Evolutionary conservation across 2,888 invertebrate genomes (phyloP).

Genomic region (Furcula furcula): DNA sequence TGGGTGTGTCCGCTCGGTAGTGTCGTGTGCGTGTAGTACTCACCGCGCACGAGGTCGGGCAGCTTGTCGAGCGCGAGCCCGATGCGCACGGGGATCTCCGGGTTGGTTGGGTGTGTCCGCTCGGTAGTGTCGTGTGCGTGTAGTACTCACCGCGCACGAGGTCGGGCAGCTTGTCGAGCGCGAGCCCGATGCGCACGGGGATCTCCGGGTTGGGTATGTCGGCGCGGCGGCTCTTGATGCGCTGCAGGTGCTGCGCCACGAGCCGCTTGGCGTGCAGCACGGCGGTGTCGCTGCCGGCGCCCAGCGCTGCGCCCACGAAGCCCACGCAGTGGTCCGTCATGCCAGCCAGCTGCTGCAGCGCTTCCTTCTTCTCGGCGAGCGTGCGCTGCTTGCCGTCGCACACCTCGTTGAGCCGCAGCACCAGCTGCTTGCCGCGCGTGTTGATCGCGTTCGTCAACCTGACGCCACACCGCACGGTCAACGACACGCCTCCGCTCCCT

Average conservation of each 20-base stretch:
- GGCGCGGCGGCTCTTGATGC: constrained; percentile 90
- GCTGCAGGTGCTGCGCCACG: constrained; percentile 85
- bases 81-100: neutral
- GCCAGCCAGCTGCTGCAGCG: constrained; percentile 89
- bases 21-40: too few relatives aligned
- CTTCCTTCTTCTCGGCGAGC: constrained; percentile 91
- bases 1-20: too few relatives aligned
- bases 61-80: constrained; percentile 86
- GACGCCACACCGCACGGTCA: too few relatives aligned
- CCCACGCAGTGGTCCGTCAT: constrained; percentile 94
- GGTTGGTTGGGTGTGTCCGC: neutral
- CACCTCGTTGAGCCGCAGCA: constrained; percentile 89
- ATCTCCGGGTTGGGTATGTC: constrained; percentile 95
- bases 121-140: neutral
- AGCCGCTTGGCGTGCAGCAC: constrained; percentile 91
- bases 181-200: constrained; percentile 90
- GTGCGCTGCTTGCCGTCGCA: constrained; percentile 87
- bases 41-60: constrained; percentile 89
- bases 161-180: constrained; percentile 90
- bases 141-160: constrained; percentile 85
- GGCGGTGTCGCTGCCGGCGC: constrained; percentile 90
- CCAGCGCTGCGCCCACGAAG: constrained; percentile 90
- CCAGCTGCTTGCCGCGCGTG: constrained; percentile 90
- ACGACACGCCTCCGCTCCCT: too few relatives aligned
- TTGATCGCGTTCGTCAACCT: constrained; percentile 92